phyloP scores from a whole-genome alignment of 1,140 invertebrate species.

The Trachymyrmex cornetzi region DNA sequence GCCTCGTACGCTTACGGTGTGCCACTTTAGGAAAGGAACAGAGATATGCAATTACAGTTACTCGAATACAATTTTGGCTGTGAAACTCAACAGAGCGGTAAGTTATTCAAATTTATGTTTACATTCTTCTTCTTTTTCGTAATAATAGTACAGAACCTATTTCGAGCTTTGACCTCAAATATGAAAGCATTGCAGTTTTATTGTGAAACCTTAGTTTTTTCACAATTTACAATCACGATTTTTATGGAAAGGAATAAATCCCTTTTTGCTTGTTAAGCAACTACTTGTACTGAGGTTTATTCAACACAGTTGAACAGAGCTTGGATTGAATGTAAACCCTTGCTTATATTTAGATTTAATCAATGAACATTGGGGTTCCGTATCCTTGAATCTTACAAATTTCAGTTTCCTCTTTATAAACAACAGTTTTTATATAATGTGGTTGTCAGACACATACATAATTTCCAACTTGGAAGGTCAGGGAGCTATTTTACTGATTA shows the following conservation, averaged over 20 bases:
- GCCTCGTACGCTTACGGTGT: constrained; percentile 97
- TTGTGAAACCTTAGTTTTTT: neutral
- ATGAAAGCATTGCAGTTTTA: neutral
- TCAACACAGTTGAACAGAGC: no score
- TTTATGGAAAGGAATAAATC: neutral
- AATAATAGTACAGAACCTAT: neutral
- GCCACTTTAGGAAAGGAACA: constrained; percentile 99
- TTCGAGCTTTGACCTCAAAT: neutral
- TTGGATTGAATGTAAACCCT: no score
- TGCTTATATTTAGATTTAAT: no score
- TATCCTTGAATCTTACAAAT: no score
- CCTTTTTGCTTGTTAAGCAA: no score
- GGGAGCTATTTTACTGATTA: neutral
- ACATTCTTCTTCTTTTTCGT: neutral
- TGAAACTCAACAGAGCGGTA: constrained; percentile 98
- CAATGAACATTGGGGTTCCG: no score
- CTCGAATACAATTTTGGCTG: constrained; percentile 98
- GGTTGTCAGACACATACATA: neutral
- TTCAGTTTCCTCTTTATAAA: no score
- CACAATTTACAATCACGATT: neutral
- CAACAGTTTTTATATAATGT: neutral
- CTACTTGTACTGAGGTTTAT: no score
- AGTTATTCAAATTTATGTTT: constrained; percentile 83
- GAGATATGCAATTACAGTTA: constrained; percentile 99
- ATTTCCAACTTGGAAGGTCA: neutral